phyloP scores from a whole-genome alignment of 2,888 invertebrate genomes.

The Ormyrus nitidulus region DNA sequence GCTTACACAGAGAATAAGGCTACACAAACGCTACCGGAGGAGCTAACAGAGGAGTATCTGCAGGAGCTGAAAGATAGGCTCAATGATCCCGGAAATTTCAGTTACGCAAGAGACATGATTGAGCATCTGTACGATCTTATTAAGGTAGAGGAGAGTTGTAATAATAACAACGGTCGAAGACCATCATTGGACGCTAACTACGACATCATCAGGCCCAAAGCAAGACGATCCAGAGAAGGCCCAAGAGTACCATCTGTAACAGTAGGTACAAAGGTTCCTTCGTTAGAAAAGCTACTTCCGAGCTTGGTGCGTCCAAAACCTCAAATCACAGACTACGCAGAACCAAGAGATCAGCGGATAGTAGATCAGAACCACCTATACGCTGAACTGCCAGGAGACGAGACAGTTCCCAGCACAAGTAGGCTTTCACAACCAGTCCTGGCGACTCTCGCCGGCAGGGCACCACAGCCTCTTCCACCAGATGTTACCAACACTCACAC shows the following conservation, averaged over 20 bases:
- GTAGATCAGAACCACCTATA: conserved; percentile 78
- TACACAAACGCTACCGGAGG: conserved; percentile 85
- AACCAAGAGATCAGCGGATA: conserved; percentile 73
- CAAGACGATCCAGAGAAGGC: conserved; percentile 70
- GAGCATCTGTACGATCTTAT: conserved; percentile 86
- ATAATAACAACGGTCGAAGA: conserved; percentile 76
- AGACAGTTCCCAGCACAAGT: conserved; percentile 75
- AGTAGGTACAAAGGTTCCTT: conserved; percentile 79
- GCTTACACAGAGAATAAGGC: conserved; percentile 79
- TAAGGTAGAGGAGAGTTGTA: conserved; percentile 83
- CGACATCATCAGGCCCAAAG: conserved; percentile 78
- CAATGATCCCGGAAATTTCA: conserved; percentile 84
- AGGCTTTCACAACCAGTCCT: conserved; percentile 68
- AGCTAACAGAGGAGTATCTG: conserved; percentile 84
- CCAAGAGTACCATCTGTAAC: conserved; percentile 75
- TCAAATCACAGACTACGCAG: conserved; percentile 75
- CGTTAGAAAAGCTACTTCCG: conserved; percentile 79
- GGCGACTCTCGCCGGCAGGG: conserved; percentile 66
- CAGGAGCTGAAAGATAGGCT: conserved; percentile 82
- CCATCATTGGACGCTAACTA: conserved; percentile 75
- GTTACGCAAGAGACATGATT: conserved; percentile 86
- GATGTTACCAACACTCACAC: conserved; percentile 68
- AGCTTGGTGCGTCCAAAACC: conserved; percentile 71
- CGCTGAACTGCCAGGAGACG: conserved; percentile 79
- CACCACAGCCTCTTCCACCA: conserved; percentile 69